Conservation (phyloP, 2,797 vertebrate genomes). For the Delichon dasypus region DNA sequence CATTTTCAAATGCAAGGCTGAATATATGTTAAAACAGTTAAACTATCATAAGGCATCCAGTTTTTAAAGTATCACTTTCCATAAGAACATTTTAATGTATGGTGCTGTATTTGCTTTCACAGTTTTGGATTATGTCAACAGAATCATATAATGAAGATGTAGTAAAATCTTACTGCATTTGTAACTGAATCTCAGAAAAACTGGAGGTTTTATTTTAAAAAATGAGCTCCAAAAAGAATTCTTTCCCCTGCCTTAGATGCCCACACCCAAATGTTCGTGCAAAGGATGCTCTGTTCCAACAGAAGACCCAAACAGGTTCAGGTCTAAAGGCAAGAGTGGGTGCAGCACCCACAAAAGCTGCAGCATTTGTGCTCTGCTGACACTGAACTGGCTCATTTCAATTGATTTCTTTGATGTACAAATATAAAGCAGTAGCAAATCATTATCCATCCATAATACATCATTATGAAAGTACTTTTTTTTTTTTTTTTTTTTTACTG, state of each 20-base stretch:
- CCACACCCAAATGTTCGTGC: not conserved
- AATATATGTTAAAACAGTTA: not conserved
- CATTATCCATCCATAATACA: not conserved
- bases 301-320: not conserved
- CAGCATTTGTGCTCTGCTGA: not conserved
- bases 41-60: not conserved
- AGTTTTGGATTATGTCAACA: not conserved
- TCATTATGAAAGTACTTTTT: not conserved
- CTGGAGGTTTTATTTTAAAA: not conserved
- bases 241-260: not conserved
- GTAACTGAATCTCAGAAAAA: not conserved
- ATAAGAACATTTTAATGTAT: not conserved
- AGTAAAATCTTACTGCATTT: not conserved
- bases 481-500: not conserved
- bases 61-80: not conserved
- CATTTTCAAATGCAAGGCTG: not conserved
- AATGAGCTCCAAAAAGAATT: not conserved
- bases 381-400: not conserved
- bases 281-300: not conserved
- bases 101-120: not conserved
- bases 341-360: not conserved
- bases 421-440: not conserved
- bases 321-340: not conserved
- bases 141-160: not conserved
- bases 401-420: constrained; percentile 15